Base-by-base conservation (phyloP, 2,888 invertebrate species). In the Sclerodermus sp. region DNA sequence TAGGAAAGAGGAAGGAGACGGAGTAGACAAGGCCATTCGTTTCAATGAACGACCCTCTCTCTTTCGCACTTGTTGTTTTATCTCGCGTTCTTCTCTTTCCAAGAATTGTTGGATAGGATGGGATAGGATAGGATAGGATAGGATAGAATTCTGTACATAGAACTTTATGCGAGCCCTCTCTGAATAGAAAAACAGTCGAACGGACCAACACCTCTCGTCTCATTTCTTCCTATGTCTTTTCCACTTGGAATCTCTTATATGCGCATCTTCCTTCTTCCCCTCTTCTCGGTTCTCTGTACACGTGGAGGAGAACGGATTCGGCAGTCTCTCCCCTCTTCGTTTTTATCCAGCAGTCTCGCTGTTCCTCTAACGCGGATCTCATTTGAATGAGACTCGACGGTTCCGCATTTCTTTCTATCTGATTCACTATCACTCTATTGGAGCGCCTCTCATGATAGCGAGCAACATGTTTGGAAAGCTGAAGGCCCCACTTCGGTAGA, bases 101-200 rank as follows among this genome's bases (percentile, higher is more conserved):
- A n/a, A n/a, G n/a, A n/a, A n/a, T n/a, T n/a, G n/a, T n/a, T n/a
- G n/a, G n/a, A n/a, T n/a, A n/a, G n/a, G n/a, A n/a, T n/a, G n/a
- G n/a, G n/a, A n/a, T n/a, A n/a, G n/a, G n/a, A 51, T 53, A 58
- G 60, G 60, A 66, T 69, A 63, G 61, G 59, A 66, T 60, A 58
- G 63, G 52, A 60, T 57, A 54, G 58, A 56, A 57, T 42, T 58
- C 46, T 51, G 57, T 67, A 66, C 70, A 68, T 70, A 72, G 70
- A 64, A 73, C 67, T 73, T 70, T 70, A 69, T 70, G 67, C 66
- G 66, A 69, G 62, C 59, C 63, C 62, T 63, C 57, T 60, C 63
- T 71, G 71, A 73, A 74, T 71, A 70, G 70, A 71, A 73, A 76
- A 75, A 74, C 71, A 73, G 72, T 73, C 68, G 66, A 71, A 63